Evolutionary conservation across 2,888 invertebrate genomes (phyloP), one percentile per base, ranked within the genome.

Genomic region (Orthosia incerta): DNA sequence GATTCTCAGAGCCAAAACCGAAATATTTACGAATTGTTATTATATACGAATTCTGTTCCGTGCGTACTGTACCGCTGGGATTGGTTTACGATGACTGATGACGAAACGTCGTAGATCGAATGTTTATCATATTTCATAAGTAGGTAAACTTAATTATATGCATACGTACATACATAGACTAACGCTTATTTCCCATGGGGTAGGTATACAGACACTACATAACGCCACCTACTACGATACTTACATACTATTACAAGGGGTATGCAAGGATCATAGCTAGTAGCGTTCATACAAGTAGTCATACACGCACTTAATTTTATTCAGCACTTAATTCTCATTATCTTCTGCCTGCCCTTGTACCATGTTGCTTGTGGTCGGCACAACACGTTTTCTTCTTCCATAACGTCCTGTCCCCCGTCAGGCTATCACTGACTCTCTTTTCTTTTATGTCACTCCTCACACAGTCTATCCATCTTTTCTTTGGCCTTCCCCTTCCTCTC

Each of bases 1-100:
- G 59, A 73, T 63, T 67, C 50, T 12, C 20, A 48, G 31, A 67
- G 64, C 55, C 56, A 74, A 74, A 46, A n/a, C 18, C n/a, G 51
- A 16, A 65, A 31, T 26, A 56, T 71, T 50, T 31, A 23, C 15
- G 55, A 55, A 75, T 56, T 55, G n/a, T 53, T 26, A 13, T 53
- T 61, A 56, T 64, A 67, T 75, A 50, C 53, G 18, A 26, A 55
- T 48, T 26, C 45, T 23, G n/a, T 39, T 20, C 55, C 31, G 31
- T 50, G 15, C n/a, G n/a, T 23, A 39, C n/a, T 59, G 46, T 20
- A 53, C 50, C 31, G 18, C 4, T 53, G 57, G 53, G 20, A 63
- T 45, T 70, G 62, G 46, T 60, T 9, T 7, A 50, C 18, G 7
- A 16, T 55, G n/a, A 23, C 13, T 48, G 48, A 70, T 39, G 45